Conservation (phyloP, 2,797 vertebrate species). For the Crossoptilon crossoptilon region DNA sequence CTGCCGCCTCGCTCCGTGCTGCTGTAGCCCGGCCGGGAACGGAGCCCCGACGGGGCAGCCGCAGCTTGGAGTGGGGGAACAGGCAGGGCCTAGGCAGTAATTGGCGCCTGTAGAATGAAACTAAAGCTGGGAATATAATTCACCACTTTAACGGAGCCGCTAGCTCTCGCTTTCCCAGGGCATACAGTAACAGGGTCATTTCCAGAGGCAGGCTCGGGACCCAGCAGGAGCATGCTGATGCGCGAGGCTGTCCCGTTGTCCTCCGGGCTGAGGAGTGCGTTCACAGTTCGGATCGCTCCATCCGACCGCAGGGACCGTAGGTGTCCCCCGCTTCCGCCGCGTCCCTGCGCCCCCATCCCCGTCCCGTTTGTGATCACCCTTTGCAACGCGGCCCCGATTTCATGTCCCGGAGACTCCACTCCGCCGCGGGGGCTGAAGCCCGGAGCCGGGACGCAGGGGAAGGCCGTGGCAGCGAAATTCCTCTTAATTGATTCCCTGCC, state of each 20-base stretch:
- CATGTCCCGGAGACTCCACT: background rate
- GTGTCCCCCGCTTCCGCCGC: background rate
- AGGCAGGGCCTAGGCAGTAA: background rate
- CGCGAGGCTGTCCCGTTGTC: no score
- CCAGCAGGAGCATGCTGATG: background rate
- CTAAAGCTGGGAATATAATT: background rate
- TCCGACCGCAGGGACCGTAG: no score
- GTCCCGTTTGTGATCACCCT: background rate
- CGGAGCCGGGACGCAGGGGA: background rate
- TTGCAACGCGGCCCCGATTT: background rate
- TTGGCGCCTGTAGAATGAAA: background rate
- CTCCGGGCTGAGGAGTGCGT: background rate
- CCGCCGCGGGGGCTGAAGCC: background rate
- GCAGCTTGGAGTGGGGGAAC: no score
- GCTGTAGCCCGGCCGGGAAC: background rate
- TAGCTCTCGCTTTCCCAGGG: background rate
- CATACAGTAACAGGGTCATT: background rate
- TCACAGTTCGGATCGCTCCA: background rate
- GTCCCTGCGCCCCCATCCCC: no score
- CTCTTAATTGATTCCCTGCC: background rate
- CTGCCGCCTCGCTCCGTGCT: constrained; percentile 16
- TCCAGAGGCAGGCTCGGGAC: background rate
- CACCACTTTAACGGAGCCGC: background rate
- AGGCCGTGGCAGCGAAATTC: background rate
- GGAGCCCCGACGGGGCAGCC: background rate